Evolutionary conservation across 2,797 vertebrate species (phyloP).

Genomic region (Danio aesculapii): DNA sequence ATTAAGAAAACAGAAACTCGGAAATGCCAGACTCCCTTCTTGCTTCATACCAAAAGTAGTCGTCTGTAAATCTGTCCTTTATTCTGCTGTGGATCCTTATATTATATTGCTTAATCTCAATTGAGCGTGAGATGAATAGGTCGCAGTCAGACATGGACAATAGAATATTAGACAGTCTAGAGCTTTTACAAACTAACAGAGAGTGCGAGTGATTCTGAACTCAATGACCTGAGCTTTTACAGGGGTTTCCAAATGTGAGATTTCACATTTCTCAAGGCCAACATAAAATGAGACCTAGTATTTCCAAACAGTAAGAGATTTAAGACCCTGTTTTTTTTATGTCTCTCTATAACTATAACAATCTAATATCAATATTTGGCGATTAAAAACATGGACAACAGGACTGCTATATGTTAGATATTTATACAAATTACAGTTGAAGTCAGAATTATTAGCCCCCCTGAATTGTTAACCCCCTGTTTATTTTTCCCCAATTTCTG

Average conservation of each 20-base stretch:
- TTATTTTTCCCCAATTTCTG: no score
- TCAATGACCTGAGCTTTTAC: constrained; percentile 39
- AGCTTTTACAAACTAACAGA: constrained; percentile 41
- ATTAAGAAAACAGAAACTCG: constrained; percentile 45
- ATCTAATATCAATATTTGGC: background rate
- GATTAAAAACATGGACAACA: background rate
- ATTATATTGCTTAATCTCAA: constrained; percentile 64
- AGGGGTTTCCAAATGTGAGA: constrained; percentile 18
- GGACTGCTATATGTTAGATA: background rate
- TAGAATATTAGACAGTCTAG: constrained; percentile 19
- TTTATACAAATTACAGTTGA: no score
- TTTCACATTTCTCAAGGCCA: constrained; percentile 6
- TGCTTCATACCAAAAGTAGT: background rate
- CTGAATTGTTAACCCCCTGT: no score
- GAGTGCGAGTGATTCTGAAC: constrained; percentile 33
- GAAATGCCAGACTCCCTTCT: constrained; percentile 16
- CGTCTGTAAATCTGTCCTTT: constrained; percentile 7
- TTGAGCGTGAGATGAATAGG: constrained; percentile 61
- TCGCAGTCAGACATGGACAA: constrained; percentile 47
- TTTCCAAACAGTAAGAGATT: background rate
- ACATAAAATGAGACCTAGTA: background rate
- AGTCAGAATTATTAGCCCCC: no score
- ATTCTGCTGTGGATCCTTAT: constrained; percentile 24
- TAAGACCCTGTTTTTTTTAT: no score
- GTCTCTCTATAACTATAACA: no score